A percentile compares a stretch with the other conserved stretches of the same genome.
phyloP scores from a whole-genome alignment of 53 echinoderm and acorn worm species.

The Antedon mediterranea region DNA sequence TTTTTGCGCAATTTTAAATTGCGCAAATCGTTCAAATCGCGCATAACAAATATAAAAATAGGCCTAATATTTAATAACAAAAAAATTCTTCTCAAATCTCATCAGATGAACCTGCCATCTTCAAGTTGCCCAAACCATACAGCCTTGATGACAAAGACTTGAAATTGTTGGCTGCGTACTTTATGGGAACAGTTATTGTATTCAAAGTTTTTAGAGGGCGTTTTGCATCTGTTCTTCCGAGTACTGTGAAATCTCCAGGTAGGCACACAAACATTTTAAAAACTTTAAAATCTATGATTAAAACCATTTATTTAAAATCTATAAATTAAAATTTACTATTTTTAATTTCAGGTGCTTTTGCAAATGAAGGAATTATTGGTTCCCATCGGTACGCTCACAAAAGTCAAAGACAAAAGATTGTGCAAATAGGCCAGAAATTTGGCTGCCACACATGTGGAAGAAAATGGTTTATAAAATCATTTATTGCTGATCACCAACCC shows the following conservation, averaged over 20 bases:
- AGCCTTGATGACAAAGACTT: background rate
- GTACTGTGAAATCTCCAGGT: constrained; percentile 70
- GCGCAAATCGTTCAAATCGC: too few species aligned
- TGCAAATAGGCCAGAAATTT: constrained; percentile 24
- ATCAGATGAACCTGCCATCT: background rate
- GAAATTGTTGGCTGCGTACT: background rate
- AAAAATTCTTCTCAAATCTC: too few species aligned
- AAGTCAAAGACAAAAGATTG: constrained; percentile 36
- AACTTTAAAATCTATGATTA: too few species aligned
- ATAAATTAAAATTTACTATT: too few species aligned
- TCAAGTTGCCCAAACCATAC: background rate
- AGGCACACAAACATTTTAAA: background rate
- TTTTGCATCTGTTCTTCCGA: constrained; percentile 62
- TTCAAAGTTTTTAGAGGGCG: constrained; percentile 29
- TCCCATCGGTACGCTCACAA: constrained; percentile 50
- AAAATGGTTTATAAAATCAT: constrained; percentile 26
- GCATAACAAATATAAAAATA: too few species aligned
- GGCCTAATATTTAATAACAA: too few species aligned
- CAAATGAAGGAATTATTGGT: constrained; percentile 32
- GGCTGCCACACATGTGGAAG: constrained; percentile 85
- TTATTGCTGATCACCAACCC: constrained; percentile 89
- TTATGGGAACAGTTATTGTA: background rate
- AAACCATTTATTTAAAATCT: background rate
- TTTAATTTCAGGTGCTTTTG: constrained; percentile 58
- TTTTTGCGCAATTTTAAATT: too few species aligned